phyloP scores from a whole-genome alignment of 2,888 invertebrate genomes.

The Sarcophaga rosellei region DNA sequence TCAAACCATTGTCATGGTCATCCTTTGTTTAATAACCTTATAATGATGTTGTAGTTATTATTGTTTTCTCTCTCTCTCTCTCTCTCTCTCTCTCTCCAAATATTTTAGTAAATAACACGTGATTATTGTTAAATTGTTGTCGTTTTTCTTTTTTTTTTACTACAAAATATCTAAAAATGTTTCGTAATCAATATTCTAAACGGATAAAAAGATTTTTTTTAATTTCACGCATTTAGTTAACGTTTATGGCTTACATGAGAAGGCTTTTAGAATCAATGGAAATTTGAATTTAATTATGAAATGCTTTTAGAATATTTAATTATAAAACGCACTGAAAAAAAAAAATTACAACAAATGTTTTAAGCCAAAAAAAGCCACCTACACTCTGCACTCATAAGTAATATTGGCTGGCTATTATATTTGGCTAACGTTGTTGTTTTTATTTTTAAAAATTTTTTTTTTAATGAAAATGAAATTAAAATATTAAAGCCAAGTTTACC shows the following conservation, averaged over 20 bases:
- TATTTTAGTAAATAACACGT: not conserved
- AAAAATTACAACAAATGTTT: not conserved
- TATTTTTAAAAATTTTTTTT: constrained; percentile 1
- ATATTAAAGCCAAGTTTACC: constrained; percentile 51
- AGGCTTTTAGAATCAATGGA: constrained; percentile 56
- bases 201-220: not conserved
- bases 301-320: constrained; percentile 64
- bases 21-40: too few relatives aligned
- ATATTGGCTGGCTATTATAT: not conserved
- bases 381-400: not conserved
- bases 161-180: constrained; percentile 6
- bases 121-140: not conserved
- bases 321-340: not conserved
- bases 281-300: constrained; percentile 57
- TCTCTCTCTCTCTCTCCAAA: too few relatives aligned
- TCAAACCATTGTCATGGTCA: too few relatives aligned
- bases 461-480: constrained; percentile 51
- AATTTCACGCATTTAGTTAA: not conserved
- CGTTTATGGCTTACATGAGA: constrained; percentile 6
- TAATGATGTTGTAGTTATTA: too few relatives aligned
- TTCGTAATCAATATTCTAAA: constrained; percentile 38
- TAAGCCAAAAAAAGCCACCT: constrained; percentile 26
- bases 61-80: too few relatives aligned
- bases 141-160: too few relatives aligned
- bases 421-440: not conserved